Base-by-base conservation (phyloP, 2,888 invertebrate species). In the Acanthosepion lycidas region DNA sequence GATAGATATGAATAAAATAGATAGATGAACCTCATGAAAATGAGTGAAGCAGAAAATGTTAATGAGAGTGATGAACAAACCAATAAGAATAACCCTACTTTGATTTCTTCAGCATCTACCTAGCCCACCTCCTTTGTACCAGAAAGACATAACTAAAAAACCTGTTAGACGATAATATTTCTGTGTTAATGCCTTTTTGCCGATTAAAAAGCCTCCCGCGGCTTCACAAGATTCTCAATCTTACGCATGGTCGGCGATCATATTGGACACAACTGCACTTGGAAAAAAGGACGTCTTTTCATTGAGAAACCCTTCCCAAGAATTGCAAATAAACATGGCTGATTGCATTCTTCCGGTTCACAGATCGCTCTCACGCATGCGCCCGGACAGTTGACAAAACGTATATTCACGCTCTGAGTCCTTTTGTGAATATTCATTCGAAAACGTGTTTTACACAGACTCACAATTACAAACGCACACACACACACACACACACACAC, bases 91-190 rank as follows among this genome's bases (percentile, higher is more conserved):
- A n/a, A n/a, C 18, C n/a, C n/a, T 78, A n/a, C 15, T 78, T 78
- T 78, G 12, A 1, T 78, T 15, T 15, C n/a, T 78, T 78, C 12
- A 33, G 12, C 15, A 78, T 78, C n/a, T 33, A 78, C n/a, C 78
- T n/a, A 78, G 4, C n/a, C n/a, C 4, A 5, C 78, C 23, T 6
- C 6, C 59, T 23, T 20, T 23, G 23, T 20, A 59, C 5, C 42
- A 42, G 42, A 42, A 42, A 42, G 42, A 42, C 42, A 42, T 42
- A 42, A 23, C 59, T 20, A 18, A 5, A 15, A 20, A 15, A 15
- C n/a, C n/a, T 78, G 78, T 78, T 78, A n/a, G 78, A 28, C n/a
- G 78, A n/a, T 78, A 78, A 78, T 78, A 78, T 78, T 78, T 78
- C 78, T 33, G n/a, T 78, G 78, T 78, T 78, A 78, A 78, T 78